Evolutionary conservation across 2,888 invertebrate species (phyloP).

Genomic region (Drosophila tanythrix): DNA sequence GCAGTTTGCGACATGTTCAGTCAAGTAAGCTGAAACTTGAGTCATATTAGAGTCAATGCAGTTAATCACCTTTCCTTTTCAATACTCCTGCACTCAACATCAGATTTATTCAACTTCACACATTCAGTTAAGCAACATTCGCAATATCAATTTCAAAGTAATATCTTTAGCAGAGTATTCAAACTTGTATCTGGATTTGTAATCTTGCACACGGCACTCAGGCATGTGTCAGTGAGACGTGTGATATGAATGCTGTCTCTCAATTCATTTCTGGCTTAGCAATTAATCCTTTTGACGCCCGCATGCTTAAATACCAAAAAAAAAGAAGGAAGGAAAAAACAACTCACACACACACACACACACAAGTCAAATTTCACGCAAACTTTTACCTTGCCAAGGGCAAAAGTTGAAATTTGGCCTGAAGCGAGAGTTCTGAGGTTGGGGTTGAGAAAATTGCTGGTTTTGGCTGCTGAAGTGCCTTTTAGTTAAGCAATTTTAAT

Average conservation of each 20-base stretch:
- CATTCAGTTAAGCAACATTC: neutral
- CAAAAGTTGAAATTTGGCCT: constrained; percentile 43
- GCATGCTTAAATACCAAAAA: constrained; percentile 24
- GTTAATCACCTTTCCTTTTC: neutral
- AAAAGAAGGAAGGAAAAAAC: neutral
- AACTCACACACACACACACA: neutral
- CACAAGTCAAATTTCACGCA: constrained; percentile 17
- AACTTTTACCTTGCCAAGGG: constrained; percentile 23
- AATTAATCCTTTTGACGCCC: constrained; percentile 61
- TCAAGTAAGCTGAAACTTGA: neutral
- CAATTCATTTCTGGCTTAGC: constrained; percentile 42
- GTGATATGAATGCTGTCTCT: constrained; percentile 4
- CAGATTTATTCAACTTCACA: neutral
- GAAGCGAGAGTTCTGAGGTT: constrained; percentile 1
- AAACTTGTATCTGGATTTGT: constrained; percentile 1
- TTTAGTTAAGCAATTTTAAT: constrained; percentile 75
- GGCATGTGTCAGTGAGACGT: neutral
- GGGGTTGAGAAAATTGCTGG: constrained; percentile 11
- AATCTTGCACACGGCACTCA: constrained; percentile 7
- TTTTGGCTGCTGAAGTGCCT: constrained; percentile 47
- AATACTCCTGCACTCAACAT: neutral
- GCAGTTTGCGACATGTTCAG: neutral
- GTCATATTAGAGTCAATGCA: neutral
- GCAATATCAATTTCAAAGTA: neutral
- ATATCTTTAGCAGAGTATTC: neutral